These are phyloP conservation scores for Mionectes macconnelli DNA, from an alignment of 2,113 vertebrate species.

Conservation along the genomic window DNA sequence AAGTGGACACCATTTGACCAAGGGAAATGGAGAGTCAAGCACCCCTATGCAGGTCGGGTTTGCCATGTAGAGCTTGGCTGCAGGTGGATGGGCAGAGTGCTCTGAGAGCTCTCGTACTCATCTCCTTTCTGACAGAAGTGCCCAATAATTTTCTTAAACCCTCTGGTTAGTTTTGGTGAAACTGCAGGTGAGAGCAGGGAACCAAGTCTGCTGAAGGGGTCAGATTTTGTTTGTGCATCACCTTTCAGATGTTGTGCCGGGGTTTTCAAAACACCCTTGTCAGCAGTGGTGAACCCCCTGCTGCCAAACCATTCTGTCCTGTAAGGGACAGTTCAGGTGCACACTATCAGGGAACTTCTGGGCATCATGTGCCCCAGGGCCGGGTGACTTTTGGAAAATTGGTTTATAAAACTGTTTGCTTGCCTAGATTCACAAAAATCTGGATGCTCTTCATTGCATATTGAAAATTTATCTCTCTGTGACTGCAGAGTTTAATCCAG, in stretches of 20 bases:
- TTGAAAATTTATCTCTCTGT: background rate
- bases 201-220: background rate
- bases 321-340: background rate
- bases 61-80: background rate
- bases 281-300: background rate
- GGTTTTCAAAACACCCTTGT: background rate
- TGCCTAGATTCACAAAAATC: background rate
- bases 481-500: background rate
- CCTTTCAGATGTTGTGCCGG: background rate
- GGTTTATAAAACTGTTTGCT: background rate
- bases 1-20: background rate
- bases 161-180: background rate
- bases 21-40: background rate
- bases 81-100: background rate
- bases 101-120: background rate
- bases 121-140: background rate
- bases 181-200: background rate
- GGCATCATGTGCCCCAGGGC: background rate
- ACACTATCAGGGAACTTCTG: background rate
- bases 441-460: background rate
- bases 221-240: background rate
- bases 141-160: background rate
- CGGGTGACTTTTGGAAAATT: background rate
- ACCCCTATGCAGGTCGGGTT: rapidly evolving
- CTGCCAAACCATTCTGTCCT: background rate